A percentile compares a stretch with the other conserved stretches of the same genome.
Conservation (phyloP, 1,140 invertebrate genomes). For the Ips typographus region DNA sequence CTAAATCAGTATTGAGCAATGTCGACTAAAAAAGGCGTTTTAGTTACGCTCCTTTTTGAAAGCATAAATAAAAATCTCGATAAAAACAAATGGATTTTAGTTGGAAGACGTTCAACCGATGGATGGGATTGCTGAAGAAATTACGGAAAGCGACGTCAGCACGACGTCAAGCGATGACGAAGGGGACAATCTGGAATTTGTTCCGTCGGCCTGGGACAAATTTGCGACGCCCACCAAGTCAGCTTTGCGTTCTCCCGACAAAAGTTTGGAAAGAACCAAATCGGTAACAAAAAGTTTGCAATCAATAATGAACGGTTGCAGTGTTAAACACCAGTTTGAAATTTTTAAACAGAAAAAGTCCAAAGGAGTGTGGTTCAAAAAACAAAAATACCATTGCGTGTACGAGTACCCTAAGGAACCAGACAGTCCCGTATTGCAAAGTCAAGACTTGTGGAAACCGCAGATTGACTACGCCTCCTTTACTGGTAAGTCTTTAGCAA, state of each 20-base stretch:
- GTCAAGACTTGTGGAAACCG: slow-evolving; percentile 49
- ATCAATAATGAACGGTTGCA: too few relatives aligned
- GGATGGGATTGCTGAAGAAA: slow-evolving; percentile 45
- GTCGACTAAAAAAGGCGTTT: too few relatives aligned
- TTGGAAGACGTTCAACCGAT: slow-evolving; percentile 41
- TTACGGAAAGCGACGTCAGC: slow-evolving; percentile 42
- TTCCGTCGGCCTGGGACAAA: slow-evolving; percentile 63
- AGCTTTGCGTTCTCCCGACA: slow-evolving; percentile 58
- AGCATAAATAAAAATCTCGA: too few relatives aligned
- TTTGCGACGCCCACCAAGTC: slow-evolving; percentile 59
- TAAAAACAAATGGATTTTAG: slow-evolving; percentile 25
- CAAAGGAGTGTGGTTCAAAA: slow-evolving; percentile 72
- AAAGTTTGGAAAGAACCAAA: slow-evolving; percentile 46
- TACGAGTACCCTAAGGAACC: slow-evolving; percentile 78
- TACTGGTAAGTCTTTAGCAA: slow-evolving; percentile 41
- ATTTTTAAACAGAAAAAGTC: slow-evolving; percentile 52
- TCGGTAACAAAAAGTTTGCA: slow-evolving; percentile 34
- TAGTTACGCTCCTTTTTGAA: too few relatives aligned
- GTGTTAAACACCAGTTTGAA: neutral
- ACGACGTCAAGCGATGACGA: slow-evolving; percentile 57
- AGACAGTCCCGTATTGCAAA: slow-evolving; percentile 48
- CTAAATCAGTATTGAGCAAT: too few relatives aligned
- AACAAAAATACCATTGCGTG: slow-evolving; percentile 78
- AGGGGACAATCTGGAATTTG: slow-evolving; percentile 61
- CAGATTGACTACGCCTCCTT: slow-evolving; percentile 47